These are phyloP conservation scores for Epinotia bilunana DNA, from an alignment of 2,888 invertebrate genomes.

Conservation along the genomic window DNA sequence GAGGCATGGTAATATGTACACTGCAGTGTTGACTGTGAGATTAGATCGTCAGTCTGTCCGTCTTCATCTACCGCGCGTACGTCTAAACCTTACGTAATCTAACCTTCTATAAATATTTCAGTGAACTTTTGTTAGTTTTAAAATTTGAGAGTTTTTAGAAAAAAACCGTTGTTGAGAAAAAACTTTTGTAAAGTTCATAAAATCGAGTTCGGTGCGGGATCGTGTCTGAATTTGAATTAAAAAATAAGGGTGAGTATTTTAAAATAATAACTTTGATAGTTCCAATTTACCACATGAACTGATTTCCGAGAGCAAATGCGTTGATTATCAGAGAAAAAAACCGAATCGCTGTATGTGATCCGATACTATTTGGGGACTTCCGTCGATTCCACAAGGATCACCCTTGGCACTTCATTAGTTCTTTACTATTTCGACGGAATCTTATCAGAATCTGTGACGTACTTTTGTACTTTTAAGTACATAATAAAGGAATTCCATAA, in stretches of 20 bases:
- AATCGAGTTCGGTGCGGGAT: not conserved
- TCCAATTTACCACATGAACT: too few species aligned
- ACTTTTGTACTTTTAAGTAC: too few species aligned
- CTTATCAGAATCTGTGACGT: too few species aligned
- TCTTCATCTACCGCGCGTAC: not conserved
- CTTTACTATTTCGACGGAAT: too few species aligned
- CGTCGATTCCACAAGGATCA: too few species aligned
- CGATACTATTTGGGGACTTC: too few species aligned
- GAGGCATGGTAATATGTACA: not conserved
- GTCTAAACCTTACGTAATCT: not conserved
- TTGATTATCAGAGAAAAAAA: too few species aligned
- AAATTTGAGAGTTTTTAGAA: not conserved
- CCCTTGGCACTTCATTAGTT: too few species aligned
- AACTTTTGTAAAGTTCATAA: not conserved
- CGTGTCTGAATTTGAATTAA: not conserved
- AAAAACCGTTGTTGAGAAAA: not conserved
- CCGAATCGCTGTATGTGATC: too few species aligned
- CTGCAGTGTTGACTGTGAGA: constrained; percentile 9
- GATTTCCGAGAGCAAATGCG: too few species aligned
- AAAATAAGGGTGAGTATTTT: not conserved
- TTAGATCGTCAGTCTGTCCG: constrained; percentile 2
- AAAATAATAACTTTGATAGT: not conserved
- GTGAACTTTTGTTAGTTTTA: not conserved
- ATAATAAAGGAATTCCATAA: too few species aligned
- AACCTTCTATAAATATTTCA: not conserved